A percentile compares a stretch with the other conserved stretches of the same genome.
phyloP scores from a whole-genome alignment of 2,888 invertebrate species.

The Tachina grossa region DNA sequence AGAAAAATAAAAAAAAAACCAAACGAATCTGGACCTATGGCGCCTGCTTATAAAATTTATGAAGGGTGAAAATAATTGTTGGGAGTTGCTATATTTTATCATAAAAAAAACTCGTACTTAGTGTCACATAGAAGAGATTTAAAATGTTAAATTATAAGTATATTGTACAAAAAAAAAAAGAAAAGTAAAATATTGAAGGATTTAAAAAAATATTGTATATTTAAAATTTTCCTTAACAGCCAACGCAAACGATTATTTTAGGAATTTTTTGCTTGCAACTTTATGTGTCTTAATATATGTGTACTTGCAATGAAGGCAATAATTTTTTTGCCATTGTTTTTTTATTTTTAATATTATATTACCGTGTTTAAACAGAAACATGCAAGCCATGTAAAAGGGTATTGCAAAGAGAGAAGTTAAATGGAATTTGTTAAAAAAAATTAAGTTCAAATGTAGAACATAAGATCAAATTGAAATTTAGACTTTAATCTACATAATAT shows the following conservation, averaged over 20 bases:
- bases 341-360: slow-evolving; percentile 43
- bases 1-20: slow-evolving; percentile 10
- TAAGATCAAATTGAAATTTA: no score
- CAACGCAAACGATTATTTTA: slow-evolving; percentile 46
- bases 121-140: slow-evolving; percentile 28
- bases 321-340: slow-evolving; percentile 5
- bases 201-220: background rate
- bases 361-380: slow-evolving; percentile 45
- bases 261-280: slow-evolving; percentile 26
- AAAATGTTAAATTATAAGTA: slow-evolving; percentile 4
- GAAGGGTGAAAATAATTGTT: slow-evolving; percentile 69
- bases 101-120: slow-evolving; percentile 29
- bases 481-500: no score
- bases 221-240: slow-evolving; percentile 40
- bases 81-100: slow-evolving; percentile 50
- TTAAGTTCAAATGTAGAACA: no score
- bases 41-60: slow-evolving; percentile 69
- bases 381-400: slow-evolving; percentile 31
- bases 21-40: slow-evolving; percentile 60
- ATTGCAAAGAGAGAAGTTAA: background rate
- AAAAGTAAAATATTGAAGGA: background rate
- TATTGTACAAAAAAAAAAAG: background rate
- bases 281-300: slow-evolving; percentile 30
- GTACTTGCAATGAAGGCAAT: slow-evolving; percentile 33
- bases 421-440: no score